Evolutionary conservation across 2,113 vertebrate species (phyloP).

Genomic region (Oceanites oceanicus): DNA sequence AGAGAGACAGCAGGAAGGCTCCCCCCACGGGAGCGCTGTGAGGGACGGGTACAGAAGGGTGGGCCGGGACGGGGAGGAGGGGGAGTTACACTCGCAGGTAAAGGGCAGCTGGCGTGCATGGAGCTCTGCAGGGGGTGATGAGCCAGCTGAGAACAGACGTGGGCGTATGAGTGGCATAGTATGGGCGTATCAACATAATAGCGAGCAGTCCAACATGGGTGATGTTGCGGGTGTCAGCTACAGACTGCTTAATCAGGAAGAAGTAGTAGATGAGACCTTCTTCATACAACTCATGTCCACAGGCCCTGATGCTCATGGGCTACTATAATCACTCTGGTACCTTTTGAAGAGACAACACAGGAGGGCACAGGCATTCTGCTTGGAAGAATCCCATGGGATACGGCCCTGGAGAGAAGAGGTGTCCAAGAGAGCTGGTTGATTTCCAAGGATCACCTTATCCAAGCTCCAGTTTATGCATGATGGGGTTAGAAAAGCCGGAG

Average conservation of each 20-base stretch:
- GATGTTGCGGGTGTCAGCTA: background rate
- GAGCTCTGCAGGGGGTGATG: background rate
- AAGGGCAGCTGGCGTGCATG: background rate
- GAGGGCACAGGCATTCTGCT: background rate
- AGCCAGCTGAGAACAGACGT: background rate
- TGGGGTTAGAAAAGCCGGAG: background rate
- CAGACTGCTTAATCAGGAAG: background rate
- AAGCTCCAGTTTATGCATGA: background rate
- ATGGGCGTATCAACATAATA: background rate
- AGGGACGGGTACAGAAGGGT: background rate
- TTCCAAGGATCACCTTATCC: background rate
- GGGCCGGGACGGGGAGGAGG: background rate
- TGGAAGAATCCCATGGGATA: background rate
- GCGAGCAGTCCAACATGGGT: fast-evolving
- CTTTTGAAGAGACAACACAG: background rate
- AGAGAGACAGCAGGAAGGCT: background rate
- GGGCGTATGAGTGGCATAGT: background rate
- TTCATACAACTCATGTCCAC: background rate
- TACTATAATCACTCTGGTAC: background rate
- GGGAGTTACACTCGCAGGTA: background rate
- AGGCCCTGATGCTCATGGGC: background rate
- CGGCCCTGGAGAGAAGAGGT: background rate
- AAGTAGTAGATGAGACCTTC: background rate
- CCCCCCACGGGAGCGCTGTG: background rate
- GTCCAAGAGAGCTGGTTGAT: background rate